A percentile compares a stretch with the other conserved stretches of the same genome.
Evolutionary conservation across 1,140 invertebrate species (phyloP).

Genomic region (Megalonaias nervosa): DNA sequence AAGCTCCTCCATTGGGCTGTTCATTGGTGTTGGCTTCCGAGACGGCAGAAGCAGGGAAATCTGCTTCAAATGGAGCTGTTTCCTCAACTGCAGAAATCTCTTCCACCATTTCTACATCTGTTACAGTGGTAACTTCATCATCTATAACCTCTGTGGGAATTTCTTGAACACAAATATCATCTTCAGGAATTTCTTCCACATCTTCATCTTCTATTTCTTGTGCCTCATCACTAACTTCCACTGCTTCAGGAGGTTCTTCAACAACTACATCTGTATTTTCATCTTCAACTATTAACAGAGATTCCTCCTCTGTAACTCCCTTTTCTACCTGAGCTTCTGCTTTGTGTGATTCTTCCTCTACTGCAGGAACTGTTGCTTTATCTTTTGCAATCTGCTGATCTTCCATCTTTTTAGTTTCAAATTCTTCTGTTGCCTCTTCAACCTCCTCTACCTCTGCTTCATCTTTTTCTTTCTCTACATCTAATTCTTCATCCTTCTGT

Average conservation of each 20-base stretch:
- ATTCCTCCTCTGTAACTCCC: conserved; percentile 7
- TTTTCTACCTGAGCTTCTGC: conserved; percentile 26
- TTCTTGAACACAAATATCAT: conserved; percentile 7
- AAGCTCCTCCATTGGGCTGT: neutral
- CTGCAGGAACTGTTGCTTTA: conserved; percentile 10
- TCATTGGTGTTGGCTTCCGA: conserved; percentile 20
- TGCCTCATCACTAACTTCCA: neutral
- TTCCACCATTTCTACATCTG: conserved; percentile 6
- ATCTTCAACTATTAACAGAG: conserved; percentile 12
- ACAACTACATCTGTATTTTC: conserved; percentile 7
- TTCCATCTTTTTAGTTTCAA: conserved; percentile 1
- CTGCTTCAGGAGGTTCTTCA: conserved; percentile 9
- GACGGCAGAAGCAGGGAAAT: neutral
- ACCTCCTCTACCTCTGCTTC: conserved; percentile 19
- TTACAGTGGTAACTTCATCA: conserved; percentile 6
- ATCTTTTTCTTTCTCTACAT: conserved; percentile 10
- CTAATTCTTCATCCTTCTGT: conserved; percentile 14
- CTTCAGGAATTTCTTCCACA: conserved; percentile 13
- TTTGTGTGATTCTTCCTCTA: conserved; percentile 26
- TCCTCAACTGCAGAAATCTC: conserved; percentile 12
- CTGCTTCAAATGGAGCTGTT: neutral
- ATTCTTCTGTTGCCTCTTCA: conserved; percentile 3
- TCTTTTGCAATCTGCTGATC: conserved; percentile 7
- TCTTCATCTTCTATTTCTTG: conserved; percentile 10
- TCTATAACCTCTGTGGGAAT: neutral